Evolutionary conservation across 92 coral and sea anemone species (phyloP), one percentile per base, ranked within the genome.

Genomic region (Heteractis magnifica): DNA sequence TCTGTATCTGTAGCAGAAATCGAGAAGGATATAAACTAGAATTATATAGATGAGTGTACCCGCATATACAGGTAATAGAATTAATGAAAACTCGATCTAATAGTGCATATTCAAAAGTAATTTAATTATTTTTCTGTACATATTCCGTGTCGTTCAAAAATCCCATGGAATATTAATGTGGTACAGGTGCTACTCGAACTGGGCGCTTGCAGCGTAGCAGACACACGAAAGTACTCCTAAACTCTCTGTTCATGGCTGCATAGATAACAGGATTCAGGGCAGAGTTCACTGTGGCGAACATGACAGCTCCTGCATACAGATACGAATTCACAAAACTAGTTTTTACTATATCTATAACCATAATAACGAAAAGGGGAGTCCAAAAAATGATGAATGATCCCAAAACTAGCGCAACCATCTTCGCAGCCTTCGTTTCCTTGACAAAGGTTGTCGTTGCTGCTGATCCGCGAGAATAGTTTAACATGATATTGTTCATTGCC

Each of bases 171-270:
- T 68, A 78, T 81, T 19, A 82, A 62, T 74, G 86, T 12, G 86
- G 86, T 1, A 82, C 92, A 44, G 91, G 89, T 18, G 79, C 89
- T 0, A 88, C 72, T 62, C 92, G 76, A 58, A 82, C 75, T 4
- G 88, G 75, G 6, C 59, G 74, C 65, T 65, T 80, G 81, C 93
- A 94, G 10, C 83, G 90, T 20, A 94, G 15, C 48, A 94, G 79
- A 48, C 89, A 76, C 62, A 85, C 89, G 58, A 94, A 97, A 0
- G 99, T 97, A 52, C 52, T 86, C 7, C 99, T 89, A 58, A 90
- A 94, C 73, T 97, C 99, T 12, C 92, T 83, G 83, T 97, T 97
- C 97, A 94, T 94, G 1, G 98, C 94, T 0, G 99, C 97, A 52
- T 94, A 95, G 20, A 97, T 92, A 1, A 83, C 84, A 8, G 99